Evolutionary conservation across 1,140 invertebrate genomes (phyloP).

Genomic region (Lutraria rhynchaena): DNA sequence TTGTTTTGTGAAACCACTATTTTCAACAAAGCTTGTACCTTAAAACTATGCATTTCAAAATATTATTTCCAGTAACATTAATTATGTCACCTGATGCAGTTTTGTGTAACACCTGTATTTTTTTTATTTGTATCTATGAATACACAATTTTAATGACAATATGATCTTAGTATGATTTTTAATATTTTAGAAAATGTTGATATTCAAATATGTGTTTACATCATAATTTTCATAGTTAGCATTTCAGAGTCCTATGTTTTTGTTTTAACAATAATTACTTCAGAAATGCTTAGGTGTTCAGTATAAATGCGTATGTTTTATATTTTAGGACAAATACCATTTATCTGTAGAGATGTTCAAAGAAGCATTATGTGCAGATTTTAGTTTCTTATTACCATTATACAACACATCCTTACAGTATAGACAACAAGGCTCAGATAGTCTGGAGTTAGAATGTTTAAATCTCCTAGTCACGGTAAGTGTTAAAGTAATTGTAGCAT

Average conservation of each 20-base stretch:
- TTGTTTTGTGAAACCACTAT: no score
- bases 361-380: conserved; percentile 59
- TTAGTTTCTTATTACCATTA: conserved; percentile 45
- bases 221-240: not conserved
- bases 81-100: no score
- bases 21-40: no score
- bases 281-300: not conserved
- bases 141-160: no score
- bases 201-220: not conserved
- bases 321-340: conserved; percentile 54
- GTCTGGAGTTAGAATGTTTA: conserved; percentile 58
- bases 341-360: conserved; percentile 59
- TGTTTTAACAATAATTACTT: not conserved
- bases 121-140: no score
- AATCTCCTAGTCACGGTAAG: conserved; percentile 60
- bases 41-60: no score
- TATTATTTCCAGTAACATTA: no score
- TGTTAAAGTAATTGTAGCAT: no score
- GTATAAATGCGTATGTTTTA: conserved; percentile 1
- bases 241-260: not conserved
- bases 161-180: no score
- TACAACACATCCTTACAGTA: conserved; percentile 57
- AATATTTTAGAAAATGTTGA: no score
- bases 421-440: conserved; percentile 5
- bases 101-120: no score